These are phyloP conservation scores for Tilapia sparmanii DNA, from an alignment of 2,113 vertebrate genomes.

Conservation along the genomic window DNA sequence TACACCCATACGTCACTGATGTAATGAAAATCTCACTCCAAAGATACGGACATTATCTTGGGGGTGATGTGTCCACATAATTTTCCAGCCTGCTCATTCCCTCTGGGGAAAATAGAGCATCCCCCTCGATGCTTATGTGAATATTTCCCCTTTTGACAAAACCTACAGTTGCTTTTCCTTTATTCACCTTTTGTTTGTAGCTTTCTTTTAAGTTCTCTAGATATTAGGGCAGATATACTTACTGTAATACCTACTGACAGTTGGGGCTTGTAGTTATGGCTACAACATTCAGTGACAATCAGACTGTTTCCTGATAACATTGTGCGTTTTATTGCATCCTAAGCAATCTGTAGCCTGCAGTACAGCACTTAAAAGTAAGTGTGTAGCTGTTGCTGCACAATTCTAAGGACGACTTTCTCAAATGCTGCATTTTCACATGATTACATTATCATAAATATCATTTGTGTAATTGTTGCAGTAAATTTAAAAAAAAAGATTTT, in stretches of 20 bases:
- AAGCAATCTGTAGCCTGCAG: not conserved
- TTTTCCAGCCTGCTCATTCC: not conserved
- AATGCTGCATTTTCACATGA: not conserved
- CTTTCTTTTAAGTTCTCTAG: not conserved
- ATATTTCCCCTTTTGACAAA: not conserved
- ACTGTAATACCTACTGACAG: not conserved
- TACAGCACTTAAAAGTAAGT: not conserved
- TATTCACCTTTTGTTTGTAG: not conserved
- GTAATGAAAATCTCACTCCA: not conserved
- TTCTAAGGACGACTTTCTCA: not conserved
- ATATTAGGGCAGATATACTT: not conserved
- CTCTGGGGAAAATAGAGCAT: not conserved
- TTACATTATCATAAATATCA: not conserved
- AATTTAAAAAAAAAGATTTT: not conserved
- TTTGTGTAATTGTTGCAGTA: not conserved
- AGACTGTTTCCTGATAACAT: not conserved
- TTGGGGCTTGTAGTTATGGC: not conserved
- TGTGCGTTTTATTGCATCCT: not conserved
- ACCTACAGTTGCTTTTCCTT: not conserved
- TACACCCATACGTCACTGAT: not conserved
- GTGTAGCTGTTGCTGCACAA: not conserved
- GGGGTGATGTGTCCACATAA: not conserved
- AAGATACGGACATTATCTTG: not conserved
- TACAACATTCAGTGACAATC: not conserved
- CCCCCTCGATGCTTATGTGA: not conserved